A percentile compares a stretch with the other conserved stretches of the same genome.
These are phyloP conservation scores for Macrosiphum euphorbiae DNA, from an alignment of 2,888 invertebrate genomes.

Conservation along the genomic window DNA sequence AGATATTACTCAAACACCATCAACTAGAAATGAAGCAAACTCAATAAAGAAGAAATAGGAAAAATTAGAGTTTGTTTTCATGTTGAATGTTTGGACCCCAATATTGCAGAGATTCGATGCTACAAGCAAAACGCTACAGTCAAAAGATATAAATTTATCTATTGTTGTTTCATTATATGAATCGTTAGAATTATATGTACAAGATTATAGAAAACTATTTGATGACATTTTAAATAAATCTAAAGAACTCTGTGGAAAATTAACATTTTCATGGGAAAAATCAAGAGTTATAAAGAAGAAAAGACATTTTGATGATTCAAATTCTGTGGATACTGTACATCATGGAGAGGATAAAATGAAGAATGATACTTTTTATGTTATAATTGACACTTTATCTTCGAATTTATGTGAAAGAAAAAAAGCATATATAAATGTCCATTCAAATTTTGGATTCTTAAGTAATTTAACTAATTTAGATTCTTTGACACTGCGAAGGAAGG, in stretches of 20 bases:
- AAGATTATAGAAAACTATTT: neutral
- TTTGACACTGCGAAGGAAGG: neutral
- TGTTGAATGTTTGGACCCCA: slow-evolving; percentile 33
- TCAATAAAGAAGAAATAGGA: neutral
- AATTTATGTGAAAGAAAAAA: slow-evolving; percentile 3
- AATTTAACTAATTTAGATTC: neutral
- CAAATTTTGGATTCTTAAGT: neutral
- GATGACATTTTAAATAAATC: too few species aligned
- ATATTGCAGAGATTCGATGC: slow-evolving; percentile 18
- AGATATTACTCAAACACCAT: neutral
- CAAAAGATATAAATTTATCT: slow-evolving; percentile 18
- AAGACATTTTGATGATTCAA: neutral
- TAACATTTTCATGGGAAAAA: too few species aligned
- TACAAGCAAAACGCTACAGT: slow-evolving; percentile 12
- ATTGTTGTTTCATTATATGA: slow-evolving; percentile 26
- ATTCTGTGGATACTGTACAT: neutral
- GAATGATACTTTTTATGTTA: slow-evolving; percentile 22
- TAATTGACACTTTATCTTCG: slow-evolving; percentile 20
- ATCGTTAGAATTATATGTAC: slow-evolving; percentile 18
- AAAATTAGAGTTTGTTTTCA: slow-evolving; percentile 33
- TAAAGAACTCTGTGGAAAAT: too few species aligned
- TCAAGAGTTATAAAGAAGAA: too few species aligned
- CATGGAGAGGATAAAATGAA: slow-evolving; percentile 9
- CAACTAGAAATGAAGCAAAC: neutral
- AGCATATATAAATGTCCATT: neutral